Base-by-base conservation (phyloP, 1,140 invertebrate species). In the Zaprionus kolodkinae region DNA sequence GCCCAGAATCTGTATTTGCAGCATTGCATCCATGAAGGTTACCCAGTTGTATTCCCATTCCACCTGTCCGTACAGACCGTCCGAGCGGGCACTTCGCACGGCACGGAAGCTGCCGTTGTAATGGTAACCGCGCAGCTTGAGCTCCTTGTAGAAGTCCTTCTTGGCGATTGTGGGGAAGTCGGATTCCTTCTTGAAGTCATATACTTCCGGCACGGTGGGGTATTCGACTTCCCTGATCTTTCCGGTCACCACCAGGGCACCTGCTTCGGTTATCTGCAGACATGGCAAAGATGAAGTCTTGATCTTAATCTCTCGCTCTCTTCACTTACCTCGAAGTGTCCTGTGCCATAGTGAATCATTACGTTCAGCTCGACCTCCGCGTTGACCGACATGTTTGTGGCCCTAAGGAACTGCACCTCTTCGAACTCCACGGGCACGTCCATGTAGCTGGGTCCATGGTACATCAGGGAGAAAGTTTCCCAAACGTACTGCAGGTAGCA, bases 61-160 rank as follows among this genome's bases (percentile, higher is more conserved):
- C 0, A 96, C 92, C 21, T 90, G 91, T 21, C 95, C 96, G 92
- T 66, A 93, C 54, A 72, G 93, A 21, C 73, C 94, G 93, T 75
- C 94, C 81, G 56, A 92, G 72, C 59, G 93, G 80, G 50, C 94
- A 85, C 62, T 54, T 10, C 65, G 54, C 6, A 93, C 92, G 1
- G 79, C 79, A 38, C 71, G 81, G 59, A 93, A 93, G 1, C 61
- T 62, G 2, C 92, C 91, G 60, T 82, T 88, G 93, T 99, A 99
- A 71, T 99, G 96, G 91, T 99, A 99, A 1, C 98, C 98, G 81
- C 98, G 94, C 0, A 99, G 94, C 81, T 96, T 94, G 0, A 99
- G 92, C 92, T 99, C 98, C 90, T 98, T 99, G 92, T 99, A 99
- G 60, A 99, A 95, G 91, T 99, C 98, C 60, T 95, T 95, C 0